These are phyloP conservation scores for Theonella swinhoei DNA, from an alignment of 37 sponge, comb jelly and placozoan genomes.

Conservation along the genomic window DNA sequence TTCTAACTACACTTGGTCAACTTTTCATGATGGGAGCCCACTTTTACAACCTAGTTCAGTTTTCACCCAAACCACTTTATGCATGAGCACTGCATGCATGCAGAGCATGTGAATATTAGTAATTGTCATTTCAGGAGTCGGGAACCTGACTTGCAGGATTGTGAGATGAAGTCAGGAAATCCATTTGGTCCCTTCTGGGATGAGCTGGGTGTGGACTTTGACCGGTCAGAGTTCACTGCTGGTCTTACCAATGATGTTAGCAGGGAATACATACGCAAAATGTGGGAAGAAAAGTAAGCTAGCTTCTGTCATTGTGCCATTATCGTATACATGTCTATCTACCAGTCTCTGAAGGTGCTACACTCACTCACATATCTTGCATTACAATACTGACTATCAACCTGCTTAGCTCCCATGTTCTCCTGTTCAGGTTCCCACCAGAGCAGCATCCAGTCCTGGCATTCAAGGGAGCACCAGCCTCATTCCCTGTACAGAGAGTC, in stretches of 20 bases:
- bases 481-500: constrained; percentile 58
- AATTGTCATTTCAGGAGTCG: neutral
- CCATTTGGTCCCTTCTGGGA: constrained; percentile 93
- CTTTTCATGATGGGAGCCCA: too few species aligned
- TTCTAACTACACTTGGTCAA: too few species aligned
- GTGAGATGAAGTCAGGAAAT: constrained; percentile 83
- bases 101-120: too few species aligned
- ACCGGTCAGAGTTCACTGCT: constrained; percentile 42
- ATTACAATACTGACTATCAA: neutral
- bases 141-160: constrained; percentile 29
- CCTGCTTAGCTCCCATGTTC: neutral
- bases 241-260: constrained; percentile 43
- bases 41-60: too few species aligned
- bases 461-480: constrained; percentile 86
- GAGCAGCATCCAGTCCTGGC: constrained; percentile 75
- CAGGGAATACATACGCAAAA: neutral
- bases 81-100: too few species aligned
- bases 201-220: constrained; percentile 74
- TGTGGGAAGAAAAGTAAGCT: constrained; percentile 68
- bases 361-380: neutral
- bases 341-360: too few species aligned
- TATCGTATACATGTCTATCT: too few species aligned
- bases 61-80: too few species aligned
- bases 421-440: constrained; percentile 65
- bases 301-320: neutral